Evolutionary conservation across 2,888 invertebrate species (phyloP).

Genomic region (Thera britannica): DNA sequence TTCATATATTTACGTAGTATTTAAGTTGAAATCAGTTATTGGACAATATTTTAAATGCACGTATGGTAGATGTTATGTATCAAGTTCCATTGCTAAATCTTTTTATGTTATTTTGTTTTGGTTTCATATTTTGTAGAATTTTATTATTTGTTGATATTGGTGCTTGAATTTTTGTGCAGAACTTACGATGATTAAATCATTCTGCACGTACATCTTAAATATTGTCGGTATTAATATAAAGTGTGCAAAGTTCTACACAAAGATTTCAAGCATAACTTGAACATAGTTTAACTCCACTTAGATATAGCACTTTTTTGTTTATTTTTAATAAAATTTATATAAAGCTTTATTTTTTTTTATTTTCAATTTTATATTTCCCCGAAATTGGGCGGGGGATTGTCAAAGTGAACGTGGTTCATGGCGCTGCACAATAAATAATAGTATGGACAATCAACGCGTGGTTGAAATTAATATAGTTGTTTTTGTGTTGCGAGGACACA

Average conservation of each 20-base stretch:
- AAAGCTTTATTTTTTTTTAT: slow-evolving; percentile 58
- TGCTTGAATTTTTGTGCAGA: slow-evolving; percentile 55
- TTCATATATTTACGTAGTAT: slow-evolving; percentile 51
- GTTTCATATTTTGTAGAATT: slow-evolving; percentile 47
- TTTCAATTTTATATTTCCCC: slow-evolving; percentile 61
- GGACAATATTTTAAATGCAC: slow-evolving; percentile 59
- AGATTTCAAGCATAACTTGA: slow-evolving; percentile 55
- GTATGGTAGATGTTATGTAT: slow-evolving; percentile 64
- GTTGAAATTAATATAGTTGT: slow-evolving; percentile 55
- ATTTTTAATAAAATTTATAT: slow-evolving; percentile 70
- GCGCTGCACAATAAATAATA: slow-evolving; percentile 75
- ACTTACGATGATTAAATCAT: slow-evolving; percentile 7
- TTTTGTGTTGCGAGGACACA: slow-evolving; percentile 65
- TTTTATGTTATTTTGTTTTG: slow-evolving; percentile 49
- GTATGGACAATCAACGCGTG: slow-evolving; percentile 63
- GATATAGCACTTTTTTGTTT: slow-evolving; percentile 53
- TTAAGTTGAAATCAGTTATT: slow-evolving; percentile 39
- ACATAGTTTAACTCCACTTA: slow-evolving; percentile 59
- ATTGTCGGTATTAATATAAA: neutral
- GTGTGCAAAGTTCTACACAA: slow-evolving; percentile 47
- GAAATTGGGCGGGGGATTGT: slow-evolving; percentile 76
- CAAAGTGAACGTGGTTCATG: slow-evolving; percentile 76
- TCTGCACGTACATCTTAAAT: neutral
- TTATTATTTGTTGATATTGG: slow-evolving; percentile 41
- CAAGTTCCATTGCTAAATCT: slow-evolving; percentile 62